phyloP scores from a whole-genome alignment of 1,140 invertebrate genomes.

The Mizuhopecten yessoensis region DNA sequence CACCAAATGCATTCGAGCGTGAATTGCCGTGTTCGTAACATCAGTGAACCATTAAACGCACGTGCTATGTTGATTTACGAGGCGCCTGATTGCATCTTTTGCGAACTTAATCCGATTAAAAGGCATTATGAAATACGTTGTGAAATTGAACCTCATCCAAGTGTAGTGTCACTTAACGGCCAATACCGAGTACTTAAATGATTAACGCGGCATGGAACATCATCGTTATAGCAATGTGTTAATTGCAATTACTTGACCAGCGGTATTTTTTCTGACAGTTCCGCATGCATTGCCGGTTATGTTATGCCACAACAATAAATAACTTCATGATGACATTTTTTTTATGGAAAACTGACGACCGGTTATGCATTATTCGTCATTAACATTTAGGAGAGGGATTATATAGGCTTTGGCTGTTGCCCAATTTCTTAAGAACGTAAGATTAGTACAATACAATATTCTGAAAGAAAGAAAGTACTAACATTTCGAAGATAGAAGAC shows the following conservation, averaged over 20 bases:
- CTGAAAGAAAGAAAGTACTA: too few species aligned
- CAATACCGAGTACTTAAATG: not conserved
- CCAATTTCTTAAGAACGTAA: too few species aligned
- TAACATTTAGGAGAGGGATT: too few species aligned
- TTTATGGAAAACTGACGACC: too few species aligned
- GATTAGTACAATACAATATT: too few species aligned
- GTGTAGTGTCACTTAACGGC: not conserved
- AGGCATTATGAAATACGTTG: constrained; percentile 25
- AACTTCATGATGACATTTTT: too few species aligned
- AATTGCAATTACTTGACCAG: not conserved
- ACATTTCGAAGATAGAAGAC: too few species aligned
- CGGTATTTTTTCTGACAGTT: not conserved
- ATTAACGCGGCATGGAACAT: not conserved
- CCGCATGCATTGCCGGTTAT: not conserved
- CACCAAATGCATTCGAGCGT: not conserved
- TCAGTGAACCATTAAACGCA: not conserved
- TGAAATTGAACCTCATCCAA: not conserved
- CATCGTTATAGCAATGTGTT: not conserved
- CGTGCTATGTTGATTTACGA: not conserved
- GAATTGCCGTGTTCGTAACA: not conserved
- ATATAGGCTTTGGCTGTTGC: too few species aligned
- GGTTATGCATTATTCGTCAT: too few species aligned
- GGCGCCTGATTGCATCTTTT: not conserved
- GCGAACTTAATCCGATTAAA: not conserved
- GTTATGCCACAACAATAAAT: not conserved